A percentile compares a stretch with the other conserved stretches of the same genome.
Evolutionary conservation across 2,888 invertebrate species (phyloP).

Genomic region (Cryptocheilus praepositus): DNA sequence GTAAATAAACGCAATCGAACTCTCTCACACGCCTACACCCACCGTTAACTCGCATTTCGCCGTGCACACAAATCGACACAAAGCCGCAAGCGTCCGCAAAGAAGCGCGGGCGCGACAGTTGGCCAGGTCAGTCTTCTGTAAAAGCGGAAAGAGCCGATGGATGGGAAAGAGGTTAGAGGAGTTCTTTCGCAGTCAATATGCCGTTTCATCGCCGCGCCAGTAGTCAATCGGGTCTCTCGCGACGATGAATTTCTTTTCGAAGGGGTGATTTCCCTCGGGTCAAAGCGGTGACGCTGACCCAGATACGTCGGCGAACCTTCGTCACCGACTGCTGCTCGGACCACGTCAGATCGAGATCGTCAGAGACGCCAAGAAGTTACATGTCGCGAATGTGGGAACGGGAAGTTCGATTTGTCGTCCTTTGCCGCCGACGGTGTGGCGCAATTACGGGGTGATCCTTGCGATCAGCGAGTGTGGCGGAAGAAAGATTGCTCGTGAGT

Average conservation of each 20-base stretch:
- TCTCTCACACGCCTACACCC: too few relatives aligned
- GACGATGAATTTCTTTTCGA: constrained; percentile 35
- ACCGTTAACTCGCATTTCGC: too few relatives aligned
- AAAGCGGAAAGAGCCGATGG: background rate
- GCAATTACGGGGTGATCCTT: constrained; percentile 41
- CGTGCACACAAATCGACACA: too few relatives aligned
- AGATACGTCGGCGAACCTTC: constrained; percentile 32
- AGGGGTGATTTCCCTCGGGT: constrained; percentile 15
- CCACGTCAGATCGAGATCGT: background rate
- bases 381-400: too few relatives aligned
- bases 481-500: constrained; percentile 8
- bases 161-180: background rate
- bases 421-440: constrained; percentile 32
- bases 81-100: too few relatives aligned
- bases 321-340: background rate
- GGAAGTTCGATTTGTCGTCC: constrained; percentile 22
- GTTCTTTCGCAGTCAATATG: constrained; percentile 15
- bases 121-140: too few relatives aligned
- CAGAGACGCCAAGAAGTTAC: too few relatives aligned
- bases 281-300: constrained; percentile 31
- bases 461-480: constrained; percentile 5
- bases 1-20: too few relatives aligned
- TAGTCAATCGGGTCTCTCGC: constrained; percentile 14
- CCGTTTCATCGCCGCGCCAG: background rate
- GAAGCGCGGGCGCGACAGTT: too few relatives aligned